phyloP scores from a whole-genome alignment of 2,113 vertebrate genomes.

The Lophotis ruficrista region DNA sequence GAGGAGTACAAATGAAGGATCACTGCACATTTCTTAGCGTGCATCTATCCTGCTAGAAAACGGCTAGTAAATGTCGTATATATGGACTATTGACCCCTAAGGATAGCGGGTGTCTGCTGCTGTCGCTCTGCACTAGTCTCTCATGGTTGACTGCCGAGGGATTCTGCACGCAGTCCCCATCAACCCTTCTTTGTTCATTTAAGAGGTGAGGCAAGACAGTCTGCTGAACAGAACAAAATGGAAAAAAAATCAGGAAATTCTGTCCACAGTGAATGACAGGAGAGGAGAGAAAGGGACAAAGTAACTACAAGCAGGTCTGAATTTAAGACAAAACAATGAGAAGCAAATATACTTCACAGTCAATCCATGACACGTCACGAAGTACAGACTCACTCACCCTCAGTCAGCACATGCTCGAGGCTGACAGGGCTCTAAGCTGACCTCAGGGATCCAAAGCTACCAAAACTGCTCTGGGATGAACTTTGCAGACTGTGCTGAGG shows the following conservation, averaged over 20 bases:
- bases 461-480: not conserved
- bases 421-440: not conserved
- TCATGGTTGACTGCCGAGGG: not conserved
- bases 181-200: not conserved
- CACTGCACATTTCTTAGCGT: not conserved
- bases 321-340: not conserved
- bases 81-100: not conserved
- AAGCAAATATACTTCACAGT: not conserved
- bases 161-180: not conserved
- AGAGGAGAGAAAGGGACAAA: not conserved
- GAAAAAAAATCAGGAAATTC: not conserved
- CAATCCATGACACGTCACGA: not conserved
- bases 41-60: not conserved
- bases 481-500: not conserved
- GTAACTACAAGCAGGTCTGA: not conserved
- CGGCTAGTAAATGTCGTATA: not conserved
- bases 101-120: fast-evolving
- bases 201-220: not conserved
- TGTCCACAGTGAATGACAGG: not conserved
- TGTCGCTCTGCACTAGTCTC: not conserved
- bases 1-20: not conserved
- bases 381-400: not conserved
- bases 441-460: not conserved
- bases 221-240: not conserved
- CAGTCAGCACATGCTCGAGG: not conserved